A percentile compares a stretch with the other conserved stretches of the same genome.
Evolutionary conservation across 2,888 invertebrate species (phyloP).

Genomic region (Scaptomyza cyrtandrae): DNA sequence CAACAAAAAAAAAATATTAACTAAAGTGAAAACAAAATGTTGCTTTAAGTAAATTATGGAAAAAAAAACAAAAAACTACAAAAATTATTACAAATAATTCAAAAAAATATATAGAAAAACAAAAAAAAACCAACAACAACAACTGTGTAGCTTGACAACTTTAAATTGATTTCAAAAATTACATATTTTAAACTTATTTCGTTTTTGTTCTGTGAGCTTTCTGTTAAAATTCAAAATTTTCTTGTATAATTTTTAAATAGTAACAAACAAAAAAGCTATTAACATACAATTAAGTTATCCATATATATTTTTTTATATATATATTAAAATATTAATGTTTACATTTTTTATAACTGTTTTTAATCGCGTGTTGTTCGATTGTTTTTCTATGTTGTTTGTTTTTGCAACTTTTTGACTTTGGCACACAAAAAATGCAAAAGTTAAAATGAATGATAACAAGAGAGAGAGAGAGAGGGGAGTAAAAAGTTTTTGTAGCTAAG

Average conservation of each 20-base stretch:
- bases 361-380: conserved; percentile 30
- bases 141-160: conserved; percentile 61
- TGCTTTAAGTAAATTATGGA: conserved; percentile 72
- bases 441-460: not conserved
- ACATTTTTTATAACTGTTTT: conserved; percentile 53
- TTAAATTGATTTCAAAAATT: conserved; percentile 70
- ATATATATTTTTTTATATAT: conserved; percentile 37
- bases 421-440: conserved; percentile 49
- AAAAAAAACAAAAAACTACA: conserved; percentile 43
- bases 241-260: conserved; percentile 26
- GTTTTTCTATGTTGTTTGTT: conserved; percentile 49
- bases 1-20: conserved; percentile 10
- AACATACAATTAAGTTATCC: conserved; percentile 38
- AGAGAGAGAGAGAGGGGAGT: not conserved
- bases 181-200: conserved; percentile 19
- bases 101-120: conserved; percentile 47
- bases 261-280: conserved; percentile 17
- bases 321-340: conserved; percentile 34
- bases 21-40: conserved; percentile 36
- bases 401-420: conserved; percentile 67
- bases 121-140: conserved; percentile 23
- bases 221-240: conserved; percentile 68
- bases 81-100: conserved; percentile 77
- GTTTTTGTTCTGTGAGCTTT: conserved; percentile 55
- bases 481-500: conserved; percentile 66